Percentiles rank a stretch among this genome's conserved stretches.
These are phyloP conservation scores for Thymelicus lineola DNA, from an alignment of 2,888 invertebrate genomes.

Conservation along the genomic window DNA sequence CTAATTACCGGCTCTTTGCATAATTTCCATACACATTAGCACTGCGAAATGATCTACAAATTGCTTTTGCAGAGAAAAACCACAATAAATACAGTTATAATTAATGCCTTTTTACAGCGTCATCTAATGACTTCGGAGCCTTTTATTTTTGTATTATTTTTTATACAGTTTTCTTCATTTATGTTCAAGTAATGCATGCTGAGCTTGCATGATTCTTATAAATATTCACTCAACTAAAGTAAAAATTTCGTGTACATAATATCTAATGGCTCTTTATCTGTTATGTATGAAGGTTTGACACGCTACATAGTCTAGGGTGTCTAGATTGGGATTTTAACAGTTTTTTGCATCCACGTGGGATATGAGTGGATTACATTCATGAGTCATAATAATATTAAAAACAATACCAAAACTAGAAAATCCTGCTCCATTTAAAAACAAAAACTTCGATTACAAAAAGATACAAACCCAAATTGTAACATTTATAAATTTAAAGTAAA, in stretches of 20 bases:
- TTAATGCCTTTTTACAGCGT: conserved; percentile 71
- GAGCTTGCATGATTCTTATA: not conserved
- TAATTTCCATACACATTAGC: conserved; percentile 80
- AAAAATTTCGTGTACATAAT: too few species aligned
- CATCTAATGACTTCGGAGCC: conserved; percentile 51
- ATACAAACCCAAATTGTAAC: not conserved
- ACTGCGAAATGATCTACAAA: conserved; percentile 77
- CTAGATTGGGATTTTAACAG: too few species aligned
- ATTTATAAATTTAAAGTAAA: not conserved
- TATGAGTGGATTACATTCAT: too few species aligned
- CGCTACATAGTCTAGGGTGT: too few species aligned
- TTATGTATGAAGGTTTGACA: too few species aligned
- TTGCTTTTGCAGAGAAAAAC: conserved; percentile 69
- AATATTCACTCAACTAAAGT: not conserved
- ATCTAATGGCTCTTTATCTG: too few species aligned
- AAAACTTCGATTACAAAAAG: not conserved
- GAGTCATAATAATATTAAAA: too few species aligned
- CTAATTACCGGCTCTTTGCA: conserved; percentile 77
- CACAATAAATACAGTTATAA: conserved; percentile 72
- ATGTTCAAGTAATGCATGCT: not conserved
- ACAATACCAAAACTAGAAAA: too few species aligned
- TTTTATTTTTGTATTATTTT: conserved; percentile 18
- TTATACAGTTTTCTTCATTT: conserved; percentile 19
- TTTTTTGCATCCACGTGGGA: too few species aligned
- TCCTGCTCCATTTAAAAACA: too few species aligned